Percentiles rank a stretch among this genome's conserved stretches.
phyloP scores from a whole-genome alignment of 2,888 invertebrate genomes.

The Leptinotarsa peninsularis region DNA sequence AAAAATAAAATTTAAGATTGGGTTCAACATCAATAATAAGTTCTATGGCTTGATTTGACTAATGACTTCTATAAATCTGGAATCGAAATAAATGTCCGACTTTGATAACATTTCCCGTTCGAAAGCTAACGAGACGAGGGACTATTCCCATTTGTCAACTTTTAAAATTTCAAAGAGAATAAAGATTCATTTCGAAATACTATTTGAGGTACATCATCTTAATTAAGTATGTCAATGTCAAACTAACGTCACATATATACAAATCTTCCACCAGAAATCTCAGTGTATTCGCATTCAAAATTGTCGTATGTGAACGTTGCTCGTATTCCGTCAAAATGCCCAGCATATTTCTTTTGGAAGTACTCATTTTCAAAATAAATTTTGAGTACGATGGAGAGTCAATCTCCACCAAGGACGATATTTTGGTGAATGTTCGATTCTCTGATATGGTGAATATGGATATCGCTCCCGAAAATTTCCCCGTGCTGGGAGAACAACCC shows the following conservation, averaged over 20 bases:
- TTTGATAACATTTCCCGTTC: too few species aligned
- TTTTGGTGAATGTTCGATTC: constrained; percentile 68
- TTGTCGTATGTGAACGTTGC: constrained; percentile 35
- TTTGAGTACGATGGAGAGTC: constrained; percentile 63
- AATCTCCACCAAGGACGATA: constrained; percentile 64
- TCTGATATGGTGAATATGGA: constrained; percentile 69
- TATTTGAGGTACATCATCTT: too few species aligned
- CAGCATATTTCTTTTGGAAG: constrained; percentile 70
- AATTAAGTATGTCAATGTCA: neutral
- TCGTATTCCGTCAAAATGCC: constrained; percentile 60
- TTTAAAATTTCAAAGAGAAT: too few species aligned
- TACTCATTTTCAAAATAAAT: constrained; percentile 69
- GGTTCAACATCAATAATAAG: too few species aligned
- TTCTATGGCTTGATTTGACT: too few species aligned
- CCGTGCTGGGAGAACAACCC: constrained; percentile 16
- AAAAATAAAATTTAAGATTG: too few species aligned
- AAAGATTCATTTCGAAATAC: too few species aligned
- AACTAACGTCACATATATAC: constrained; percentile 4
- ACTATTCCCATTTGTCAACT: too few species aligned
- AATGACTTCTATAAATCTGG: too few species aligned
- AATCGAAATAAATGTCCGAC: too few species aligned
- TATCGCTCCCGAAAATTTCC: constrained; percentile 54
- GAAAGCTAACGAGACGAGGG: too few species aligned
- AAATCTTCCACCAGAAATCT: constrained; percentile 7
- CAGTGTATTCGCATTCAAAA: constrained; percentile 24